Base-by-base conservation (phyloP, 2,113 vertebrate genomes). In the Loxodonta africana region DNA sequence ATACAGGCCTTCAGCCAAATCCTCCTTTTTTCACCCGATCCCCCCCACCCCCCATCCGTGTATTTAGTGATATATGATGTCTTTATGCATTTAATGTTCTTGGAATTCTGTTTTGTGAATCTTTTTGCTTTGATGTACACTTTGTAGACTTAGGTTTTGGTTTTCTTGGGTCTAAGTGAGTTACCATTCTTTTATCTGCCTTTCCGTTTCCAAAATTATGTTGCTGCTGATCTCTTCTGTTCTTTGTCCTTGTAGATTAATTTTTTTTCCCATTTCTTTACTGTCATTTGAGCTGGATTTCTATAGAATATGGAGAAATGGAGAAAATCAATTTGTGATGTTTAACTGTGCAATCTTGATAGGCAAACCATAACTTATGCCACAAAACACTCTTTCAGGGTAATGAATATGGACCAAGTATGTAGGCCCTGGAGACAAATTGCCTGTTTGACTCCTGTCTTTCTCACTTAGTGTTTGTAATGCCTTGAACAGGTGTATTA, bases 231-330 rank as follows among this genome's bases (percentile, higher is more conserved):
- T 2, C 28, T 10, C n/a, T 74, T 85, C 53, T 85, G 21, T 71
- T 95, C 26, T 93, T 93, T 95, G 51, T 84, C 53, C 12, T 85
- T 96, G 81, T 73, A 28, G 46, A 73, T 65, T 73, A 90, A 37
- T 8, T 8, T 48, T 8, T 8, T 6, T 7, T 4, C 25, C 15
- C 48, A 41, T 44, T 30, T 71, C 4, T 33, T 69, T 9, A 1
- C 14, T 60, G 20, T 82, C 21, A n/a, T 76, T 94, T 86, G 67
- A 86, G 51, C 86, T 96, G 65, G n/a, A 87, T 33, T 91, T 94
- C 74, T 96, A 15, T 33, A 87, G 37, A 91, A 93, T 83, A 62
- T 94, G 48, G 46, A 87, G 60, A 76, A 91, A 44, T 91, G 15
- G 41, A 18, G 91, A 0, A 69, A 53, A 83, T 44, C 57, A 37